Evolutionary conservation across 2,888 invertebrate genomes (phyloP).

Genomic region (Arrhopalites spinosus): DNA sequence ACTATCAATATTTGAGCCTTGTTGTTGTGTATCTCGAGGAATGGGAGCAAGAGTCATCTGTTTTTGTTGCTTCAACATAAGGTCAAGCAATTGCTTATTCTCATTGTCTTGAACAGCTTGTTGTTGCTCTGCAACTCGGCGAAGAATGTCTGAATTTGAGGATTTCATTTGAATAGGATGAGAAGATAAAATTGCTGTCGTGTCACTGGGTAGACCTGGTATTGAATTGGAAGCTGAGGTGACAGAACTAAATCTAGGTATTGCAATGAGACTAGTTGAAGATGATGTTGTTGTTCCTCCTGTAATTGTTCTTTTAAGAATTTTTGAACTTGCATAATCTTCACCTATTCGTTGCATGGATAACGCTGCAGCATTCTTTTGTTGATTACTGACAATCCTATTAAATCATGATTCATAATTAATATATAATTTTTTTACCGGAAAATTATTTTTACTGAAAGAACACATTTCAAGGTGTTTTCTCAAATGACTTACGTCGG

Average conservation of each 20-base stretch:
- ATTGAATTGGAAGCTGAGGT: not conserved
- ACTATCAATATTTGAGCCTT: not conserved
- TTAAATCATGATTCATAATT: not conserved
- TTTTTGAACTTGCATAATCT: not conserved
- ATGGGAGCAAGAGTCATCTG: not conserved
- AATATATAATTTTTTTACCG: not conserved
- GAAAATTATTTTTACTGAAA: no score
- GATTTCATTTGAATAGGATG: conserved; percentile 21
- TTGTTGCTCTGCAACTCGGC: conserved; percentile 8
- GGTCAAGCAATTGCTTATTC: not conserved
- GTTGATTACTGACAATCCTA: not conserved
- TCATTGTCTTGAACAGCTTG: not conserved
- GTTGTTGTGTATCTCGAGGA: not conserved
- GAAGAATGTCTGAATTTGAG: conserved; percentile 8
- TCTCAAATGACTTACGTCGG: no score
- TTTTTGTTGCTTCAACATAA: not conserved
- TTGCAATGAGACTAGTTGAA: not conserved
- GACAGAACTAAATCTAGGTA: not conserved
- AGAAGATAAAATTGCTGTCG: conserved; percentile 8
- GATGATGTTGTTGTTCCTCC: not conserved
- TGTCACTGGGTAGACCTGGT: conserved; percentile 22
- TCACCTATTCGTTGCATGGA: no score
- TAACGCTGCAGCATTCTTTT: not conserved
- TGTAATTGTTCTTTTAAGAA: not conserved
- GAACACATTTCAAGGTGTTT: no score